phyloP scores from a whole-genome alignment of 2,797 vertebrate genomes.

The Etheostoma perlongum region DNA sequence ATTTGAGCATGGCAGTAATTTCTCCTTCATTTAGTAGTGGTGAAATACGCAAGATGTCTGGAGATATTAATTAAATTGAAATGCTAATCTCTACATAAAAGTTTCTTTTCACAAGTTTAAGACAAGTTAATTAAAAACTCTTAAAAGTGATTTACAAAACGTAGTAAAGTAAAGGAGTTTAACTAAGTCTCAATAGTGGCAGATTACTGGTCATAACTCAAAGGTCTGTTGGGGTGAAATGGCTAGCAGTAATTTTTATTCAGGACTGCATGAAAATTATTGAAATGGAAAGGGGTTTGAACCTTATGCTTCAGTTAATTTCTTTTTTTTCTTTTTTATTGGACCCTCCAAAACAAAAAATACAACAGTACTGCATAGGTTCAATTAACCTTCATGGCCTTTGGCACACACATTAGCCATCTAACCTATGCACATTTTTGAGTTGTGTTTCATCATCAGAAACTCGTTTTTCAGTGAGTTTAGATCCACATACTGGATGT shows the following conservation, averaged over 20 bases:
- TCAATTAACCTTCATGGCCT: too few relatives aligned
- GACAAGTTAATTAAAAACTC: conserved; percentile 47
- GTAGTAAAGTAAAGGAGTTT: neutral
- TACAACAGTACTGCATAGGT: too few relatives aligned
- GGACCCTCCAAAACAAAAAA: neutral
- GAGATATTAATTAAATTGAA: conserved; percentile 57
- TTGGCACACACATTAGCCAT: too few relatives aligned
- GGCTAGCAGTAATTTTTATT: neutral
- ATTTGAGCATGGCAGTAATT: conserved; percentile 42
- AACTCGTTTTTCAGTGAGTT: too few relatives aligned
- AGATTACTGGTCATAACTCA: conserved; percentile 2
- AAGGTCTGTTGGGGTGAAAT: neutral
- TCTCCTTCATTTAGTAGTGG: conserved; percentile 43
- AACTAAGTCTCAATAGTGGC: neutral
- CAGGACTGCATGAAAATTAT: neutral
- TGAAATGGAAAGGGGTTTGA: neutral
- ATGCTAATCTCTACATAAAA: conserved; percentile 25
- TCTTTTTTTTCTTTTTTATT: neutral
- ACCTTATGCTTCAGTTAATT: neutral
- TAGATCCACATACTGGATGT: too few relatives aligned
- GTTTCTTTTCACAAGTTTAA: conserved; percentile 37
- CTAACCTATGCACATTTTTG: too few relatives aligned
- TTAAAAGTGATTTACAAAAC: conserved; percentile 19
- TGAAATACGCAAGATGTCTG: conserved; percentile 43
- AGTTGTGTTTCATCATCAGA: too few relatives aligned